Conservation (phyloP, 2,888 invertebrate genomes). For the Epinotia demarniana region DNA sequence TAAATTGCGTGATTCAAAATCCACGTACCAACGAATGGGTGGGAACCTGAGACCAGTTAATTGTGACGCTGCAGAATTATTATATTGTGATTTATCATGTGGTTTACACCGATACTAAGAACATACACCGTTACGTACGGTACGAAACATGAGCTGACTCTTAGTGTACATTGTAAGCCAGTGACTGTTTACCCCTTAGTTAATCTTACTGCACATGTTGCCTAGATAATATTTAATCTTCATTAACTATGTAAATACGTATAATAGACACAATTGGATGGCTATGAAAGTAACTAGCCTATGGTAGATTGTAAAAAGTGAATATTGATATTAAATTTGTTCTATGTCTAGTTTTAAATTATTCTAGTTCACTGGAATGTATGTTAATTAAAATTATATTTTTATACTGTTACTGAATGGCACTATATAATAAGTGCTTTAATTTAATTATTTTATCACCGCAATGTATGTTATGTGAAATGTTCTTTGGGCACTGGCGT, state of each 20-base stretch:
- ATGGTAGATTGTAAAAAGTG: constrained; percentile 29
- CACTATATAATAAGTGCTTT: constrained; percentile 31
- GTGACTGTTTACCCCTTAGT: constrained; percentile 5
- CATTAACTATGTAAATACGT: constrained; percentile 34
- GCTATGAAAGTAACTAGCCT: constrained; percentile 41
- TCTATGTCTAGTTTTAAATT: constrained; percentile 26
- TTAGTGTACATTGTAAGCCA: not conserved
- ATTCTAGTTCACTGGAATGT: constrained; percentile 35
- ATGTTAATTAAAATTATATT: constrained; percentile 42
- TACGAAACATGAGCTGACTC: not conserved
- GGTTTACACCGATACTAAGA: not conserved
- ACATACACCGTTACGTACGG: not conserved
- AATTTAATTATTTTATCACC: constrained; percentile 3
- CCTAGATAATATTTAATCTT: constrained; percentile 32
- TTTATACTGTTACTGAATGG: constrained; percentile 44
- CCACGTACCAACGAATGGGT: not conserved
- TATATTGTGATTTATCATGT: not conserved
- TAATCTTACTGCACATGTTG: constrained; percentile 38
- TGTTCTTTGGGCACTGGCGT: not conserved
- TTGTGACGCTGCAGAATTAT: not conserved
- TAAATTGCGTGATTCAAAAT: not conserved
- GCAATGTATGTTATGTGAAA: not conserved
- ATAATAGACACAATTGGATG: constrained; percentile 30
- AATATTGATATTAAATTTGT: constrained; percentile 29
- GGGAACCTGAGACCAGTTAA: not conserved